Evolutionary conservation across 2,797 vertebrate genomes (phyloP), one percentile per base, ranked within the genome.

Genomic region (Gymnoscopelus braueri): DNA sequence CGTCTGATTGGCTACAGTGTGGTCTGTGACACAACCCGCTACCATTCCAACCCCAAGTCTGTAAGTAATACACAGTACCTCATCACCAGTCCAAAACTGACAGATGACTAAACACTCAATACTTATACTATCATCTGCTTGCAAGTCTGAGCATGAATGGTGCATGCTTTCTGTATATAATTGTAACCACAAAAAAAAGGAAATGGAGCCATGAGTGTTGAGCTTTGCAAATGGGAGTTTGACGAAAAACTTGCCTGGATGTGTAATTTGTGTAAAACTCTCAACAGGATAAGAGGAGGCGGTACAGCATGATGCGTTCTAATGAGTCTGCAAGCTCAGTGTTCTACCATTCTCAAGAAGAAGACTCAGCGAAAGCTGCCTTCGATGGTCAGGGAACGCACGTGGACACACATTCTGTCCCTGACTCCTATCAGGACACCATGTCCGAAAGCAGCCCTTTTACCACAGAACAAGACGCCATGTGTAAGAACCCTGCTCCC

Each of bases 291-390:
- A 97, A 96, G 86, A 92, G 95, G 75, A 91, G 92, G 9, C 88
- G 92, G 0, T 96, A 95, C 88, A 95, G 96, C 88, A 95, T 90
- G 94, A 95, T 96, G 92, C 94, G 64, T 2, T 97, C 96, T 60
- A 92, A 96, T 24, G 96, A 96, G 77, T 99, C 97, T 0, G 80
- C 94, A 83, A 95, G 96, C 86, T 99, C 97, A 0, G 96, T 99
- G 23, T 99, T 99, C 91, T 97, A 95, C 84, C 96, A 96, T 75
- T 98, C 96, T 3, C 97, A 96, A 80, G 97, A 99, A 0, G 96
- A 97, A 65, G 96, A 94, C 7, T 26, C 61, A 0, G 66, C 56
- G 62, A 92, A 79, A 81, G 79, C 77, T 0, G 68, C 83, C 0
- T 15, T 39, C 0, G 95, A 95, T 44, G 75, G 81, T 53, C 91